Evolutionary conservation across 2,888 invertebrate genomes (phyloP).

Genomic region (Sinelater perroti): DNA sequence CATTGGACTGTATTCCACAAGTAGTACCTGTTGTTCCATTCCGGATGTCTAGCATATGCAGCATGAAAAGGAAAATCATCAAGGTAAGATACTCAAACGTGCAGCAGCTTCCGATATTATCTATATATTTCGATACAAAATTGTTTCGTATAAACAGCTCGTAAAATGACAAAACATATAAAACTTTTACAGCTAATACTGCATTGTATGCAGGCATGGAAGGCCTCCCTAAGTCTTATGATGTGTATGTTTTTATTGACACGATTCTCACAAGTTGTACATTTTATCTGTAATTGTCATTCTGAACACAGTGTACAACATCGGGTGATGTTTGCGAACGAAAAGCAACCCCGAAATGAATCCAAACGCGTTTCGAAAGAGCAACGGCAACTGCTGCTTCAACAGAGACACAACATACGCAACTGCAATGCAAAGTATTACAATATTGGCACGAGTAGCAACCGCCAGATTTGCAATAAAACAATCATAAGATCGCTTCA

Average conservation of each 20-base stretch:
- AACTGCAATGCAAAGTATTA: background rate
- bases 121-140: constrained; percentile 42
- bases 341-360: background rate
- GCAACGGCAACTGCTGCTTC: background rate
- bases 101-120: constrained; percentile 27
- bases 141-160: constrained; percentile 45
- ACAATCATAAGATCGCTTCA: too few species aligned
- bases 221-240: constrained; percentile 58
- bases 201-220: constrained; percentile 57
- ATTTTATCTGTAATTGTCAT: constrained; percentile 31
- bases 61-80: too few species aligned
- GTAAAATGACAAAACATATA: constrained; percentile 47
- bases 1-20: too few species aligned
- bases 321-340: constrained; percentile 3
- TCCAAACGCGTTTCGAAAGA: background rate
- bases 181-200: constrained; percentile 58
- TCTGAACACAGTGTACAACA: constrained; percentile 32
- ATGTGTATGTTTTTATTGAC: constrained; percentile 46
- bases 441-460: constrained; percentile 14
- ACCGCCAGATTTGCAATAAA: too few species aligned
- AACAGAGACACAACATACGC: constrained; percentile 1
- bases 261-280: constrained; percentile 34
- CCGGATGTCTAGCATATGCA: too few species aligned
- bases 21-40: too few species aligned
- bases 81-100: too few species aligned